Conservation (phyloP, 2,113 vertebrate species). For the Oncorhynchus gorbuscha region DNA sequence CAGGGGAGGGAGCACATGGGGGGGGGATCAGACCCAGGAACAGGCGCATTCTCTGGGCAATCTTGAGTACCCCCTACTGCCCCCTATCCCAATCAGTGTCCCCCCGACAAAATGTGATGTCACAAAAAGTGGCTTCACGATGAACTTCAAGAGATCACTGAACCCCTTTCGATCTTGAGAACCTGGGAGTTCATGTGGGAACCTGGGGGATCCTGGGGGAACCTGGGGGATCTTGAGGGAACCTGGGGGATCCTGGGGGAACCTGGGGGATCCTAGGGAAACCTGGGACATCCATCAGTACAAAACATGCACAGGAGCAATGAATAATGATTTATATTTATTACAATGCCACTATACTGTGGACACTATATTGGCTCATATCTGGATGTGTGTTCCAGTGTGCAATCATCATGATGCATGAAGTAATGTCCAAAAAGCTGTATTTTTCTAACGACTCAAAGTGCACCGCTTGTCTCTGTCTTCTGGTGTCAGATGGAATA, state of each 20-base stretch:
- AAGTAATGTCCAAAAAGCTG: neutral
- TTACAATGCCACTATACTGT: neutral
- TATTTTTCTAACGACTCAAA: neutral
- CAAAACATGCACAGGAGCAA: neutral
- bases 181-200: too few relatives aligned
- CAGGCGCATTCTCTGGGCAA: too few relatives aligned
- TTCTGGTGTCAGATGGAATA: neutral
- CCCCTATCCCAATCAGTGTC: too few relatives aligned
- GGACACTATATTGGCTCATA: conserved; percentile 19
- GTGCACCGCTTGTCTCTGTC: neutral
- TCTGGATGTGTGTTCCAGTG: conserved; percentile 1
- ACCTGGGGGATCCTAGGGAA: neutral
- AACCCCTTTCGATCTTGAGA: too few relatives aligned
- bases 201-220: too few relatives aligned
- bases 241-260: neutral
- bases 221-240: too few relatives aligned
- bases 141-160: too few relatives aligned
- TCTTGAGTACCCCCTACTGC: too few relatives aligned
- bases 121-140: too few relatives aligned
- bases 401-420: neutral
- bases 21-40: neutral
- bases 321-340: too few relatives aligned
- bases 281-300: neutral
- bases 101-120: too few relatives aligned
- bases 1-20: conserved; percentile 32